Conservation (phyloP, 92 coral and sea anemone species). For the Desmophyllum pertusum region DNA sequence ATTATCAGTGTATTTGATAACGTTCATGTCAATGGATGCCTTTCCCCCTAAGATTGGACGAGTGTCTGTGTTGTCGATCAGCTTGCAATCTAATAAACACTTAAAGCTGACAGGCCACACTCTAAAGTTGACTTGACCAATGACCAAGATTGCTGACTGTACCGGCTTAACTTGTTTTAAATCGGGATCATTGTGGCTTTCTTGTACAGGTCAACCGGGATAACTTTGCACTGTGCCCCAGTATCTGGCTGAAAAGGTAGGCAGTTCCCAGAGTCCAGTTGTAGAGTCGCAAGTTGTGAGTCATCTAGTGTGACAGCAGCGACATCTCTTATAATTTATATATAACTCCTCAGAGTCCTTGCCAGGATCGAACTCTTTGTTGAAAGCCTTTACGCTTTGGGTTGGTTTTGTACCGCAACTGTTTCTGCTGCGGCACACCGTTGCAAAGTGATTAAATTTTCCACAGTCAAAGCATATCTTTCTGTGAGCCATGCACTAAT, state of each 20-base stretch:
- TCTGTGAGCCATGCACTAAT: slow-evolving; percentile 37
- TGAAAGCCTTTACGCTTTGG: slow-evolving; percentile 8
- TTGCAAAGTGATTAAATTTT: slow-evolving; percentile 37
- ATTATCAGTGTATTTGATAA: slow-evolving; percentile 69
- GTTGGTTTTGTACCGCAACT: neutral
- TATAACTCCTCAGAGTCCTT: slow-evolving; percentile 20
- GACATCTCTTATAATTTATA: slow-evolving; percentile 34
- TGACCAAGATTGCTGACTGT: slow-evolving; percentile 50
- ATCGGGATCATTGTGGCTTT: slow-evolving; percentile 57
- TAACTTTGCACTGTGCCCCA: slow-evolving; percentile 75
- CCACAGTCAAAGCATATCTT: slow-evolving; percentile 48
- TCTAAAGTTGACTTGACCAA: slow-evolving; percentile 43
- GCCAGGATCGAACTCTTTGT: neutral
- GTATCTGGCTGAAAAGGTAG: slow-evolving; percentile 74
- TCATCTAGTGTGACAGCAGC: slow-evolving; percentile 61
- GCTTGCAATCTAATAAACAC: slow-evolving; percentile 50
- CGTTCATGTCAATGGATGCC: slow-evolving; percentile 72
- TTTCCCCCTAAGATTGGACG: slow-evolving; percentile 73
- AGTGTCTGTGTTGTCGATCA: slow-evolving; percentile 57
- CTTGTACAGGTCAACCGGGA: slow-evolving; percentile 64
- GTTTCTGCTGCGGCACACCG: slow-evolving; percentile 36
- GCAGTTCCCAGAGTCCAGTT: slow-evolving; percentile 59
- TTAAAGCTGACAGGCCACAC: slow-evolving; percentile 45
- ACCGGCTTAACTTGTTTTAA: slow-evolving; percentile 45
- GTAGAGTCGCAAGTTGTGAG: slow-evolving; percentile 59